Percentiles rank a stretch among this genome's conserved stretches.
These are phyloP conservation scores for Lepidothrix coronata DNA, from an alignment of 2,113 vertebrate genomes.

Conservation along the genomic window DNA sequence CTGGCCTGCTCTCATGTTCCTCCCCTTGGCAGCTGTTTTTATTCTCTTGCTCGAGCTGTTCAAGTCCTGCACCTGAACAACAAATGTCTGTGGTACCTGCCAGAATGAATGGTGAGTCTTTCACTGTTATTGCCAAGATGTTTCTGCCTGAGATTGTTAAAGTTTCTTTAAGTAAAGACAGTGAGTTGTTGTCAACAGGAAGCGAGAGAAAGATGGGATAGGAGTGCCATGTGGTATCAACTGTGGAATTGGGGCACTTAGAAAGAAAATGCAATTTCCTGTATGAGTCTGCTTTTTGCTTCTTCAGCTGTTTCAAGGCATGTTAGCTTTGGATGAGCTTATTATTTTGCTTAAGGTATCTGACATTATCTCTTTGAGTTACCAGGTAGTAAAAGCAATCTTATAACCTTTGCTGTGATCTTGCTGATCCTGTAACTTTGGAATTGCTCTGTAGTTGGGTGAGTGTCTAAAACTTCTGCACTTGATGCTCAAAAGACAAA, in stretches of 20 bases:
- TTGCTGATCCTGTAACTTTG: background rate
- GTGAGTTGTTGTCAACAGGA: background rate
- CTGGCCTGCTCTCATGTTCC: background rate
- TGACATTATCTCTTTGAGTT: background rate
- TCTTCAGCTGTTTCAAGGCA: background rate
- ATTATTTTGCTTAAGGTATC: background rate
- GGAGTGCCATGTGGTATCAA: background rate
- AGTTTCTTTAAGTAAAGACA: background rate
- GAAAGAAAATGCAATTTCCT: background rate
- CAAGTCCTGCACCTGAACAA: background rate
- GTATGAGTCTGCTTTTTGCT: background rate
- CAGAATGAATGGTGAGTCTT: background rate
- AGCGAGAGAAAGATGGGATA: background rate
- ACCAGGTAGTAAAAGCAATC: background rate
- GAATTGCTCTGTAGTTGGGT: background rate
- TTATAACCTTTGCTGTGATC: background rate
- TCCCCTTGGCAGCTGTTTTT: background rate
- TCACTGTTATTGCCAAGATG: background rate
- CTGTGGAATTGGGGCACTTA: background rate
- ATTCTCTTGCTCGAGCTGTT: background rate
- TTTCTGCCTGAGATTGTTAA: background rate
- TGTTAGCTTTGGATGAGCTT: background rate
- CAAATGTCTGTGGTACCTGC: background rate
- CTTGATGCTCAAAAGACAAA: background rate
- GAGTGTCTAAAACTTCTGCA: background rate